These are phyloP conservation scores for Drosophila varians DNA, from an alignment of 1,140 invertebrate genomes.

Conservation along the genomic window DNA sequence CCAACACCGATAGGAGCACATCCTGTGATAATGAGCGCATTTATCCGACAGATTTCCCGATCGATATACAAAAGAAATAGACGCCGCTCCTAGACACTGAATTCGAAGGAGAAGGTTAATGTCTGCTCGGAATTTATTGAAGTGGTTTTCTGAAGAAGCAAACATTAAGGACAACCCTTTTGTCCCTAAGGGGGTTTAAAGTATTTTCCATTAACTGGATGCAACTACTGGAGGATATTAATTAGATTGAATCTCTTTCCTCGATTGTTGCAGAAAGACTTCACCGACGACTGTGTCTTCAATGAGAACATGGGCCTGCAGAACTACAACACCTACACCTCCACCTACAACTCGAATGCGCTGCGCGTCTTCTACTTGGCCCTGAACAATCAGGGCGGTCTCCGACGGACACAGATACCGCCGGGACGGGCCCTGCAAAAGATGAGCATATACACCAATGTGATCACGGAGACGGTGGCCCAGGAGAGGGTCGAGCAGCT, in stretches of 20 bases:
- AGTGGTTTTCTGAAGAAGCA: neutral
- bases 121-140: neutral
- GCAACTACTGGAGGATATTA: neutral
- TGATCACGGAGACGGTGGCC: conserved; percentile 87
- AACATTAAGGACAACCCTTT: conserved; percentile 3
- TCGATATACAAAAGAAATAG: conserved; percentile 46
- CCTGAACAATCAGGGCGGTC: conserved; percentile 88
- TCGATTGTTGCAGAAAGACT: conserved; percentile 89
- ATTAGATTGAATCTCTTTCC: neutral
- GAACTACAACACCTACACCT: conserved; percentile 94
- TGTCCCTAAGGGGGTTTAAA: neutral
- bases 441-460: conserved; percentile 88
- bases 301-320: conserved; percentile 92
- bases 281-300: conserved; percentile 92
- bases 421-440: conserved; percentile 88
- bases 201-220: neutral
- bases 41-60: conserved; percentile 65
- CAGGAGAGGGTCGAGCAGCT: conserved; percentile 85
- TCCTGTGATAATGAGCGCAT: conserved; percentile 81
- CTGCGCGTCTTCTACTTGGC: conserved; percentile 90
- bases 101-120: conserved; percentile 22
- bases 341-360: conserved; percentile 88
- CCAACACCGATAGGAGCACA: conserved; percentile 74
- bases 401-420: conserved; percentile 88
- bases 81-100: conserved; percentile 29